These are phyloP conservation scores for Chrysaora quinquecirrha DNA, from an alignment of 30 jellyfish, hydroid and myxozoan species.

Conservation along the genomic window DNA sequence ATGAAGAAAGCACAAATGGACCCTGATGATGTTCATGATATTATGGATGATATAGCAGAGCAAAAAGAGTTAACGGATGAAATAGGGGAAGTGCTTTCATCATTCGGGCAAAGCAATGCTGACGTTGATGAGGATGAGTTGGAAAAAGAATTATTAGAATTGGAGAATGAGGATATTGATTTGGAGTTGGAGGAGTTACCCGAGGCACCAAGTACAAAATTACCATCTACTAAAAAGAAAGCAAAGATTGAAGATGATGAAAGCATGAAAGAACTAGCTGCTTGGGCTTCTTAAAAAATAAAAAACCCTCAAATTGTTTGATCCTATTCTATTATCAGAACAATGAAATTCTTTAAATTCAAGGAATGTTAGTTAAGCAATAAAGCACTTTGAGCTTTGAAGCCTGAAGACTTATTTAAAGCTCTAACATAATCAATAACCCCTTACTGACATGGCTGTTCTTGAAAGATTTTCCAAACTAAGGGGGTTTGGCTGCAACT, in stretches of 20 bases:
- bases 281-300: no score
- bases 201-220: slow-evolving; percentile 25
- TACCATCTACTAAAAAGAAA: slow-evolving; percentile 20
- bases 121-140: slow-evolving; percentile 52
- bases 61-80: slow-evolving; percentile 43
- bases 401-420: no score
- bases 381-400: no score
- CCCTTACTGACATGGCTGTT: no score
- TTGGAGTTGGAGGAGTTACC: slow-evolving; percentile 31
- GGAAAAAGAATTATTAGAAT: slow-evolving; percentile 29
- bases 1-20: slow-evolving; percentile 48
- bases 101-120: slow-evolving; percentile 9
- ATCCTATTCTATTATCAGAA: no score
- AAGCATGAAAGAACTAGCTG: slow-evolving; percentile 34
- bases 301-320: no score
- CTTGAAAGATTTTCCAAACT: no score
- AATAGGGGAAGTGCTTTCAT: slow-evolving; percentile 19
- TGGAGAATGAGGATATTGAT: slow-evolving; percentile 31
- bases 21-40: slow-evolving; percentile 58
- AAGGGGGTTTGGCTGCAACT: no score
- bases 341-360: no score
- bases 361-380: no score
- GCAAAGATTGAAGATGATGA: slow-evolving; percentile 13
- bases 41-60: slow-evolving; percentile 57
- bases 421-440: no score